Evolutionary conservation across 2,888 invertebrate genomes (phyloP).

Genomic region (Hoplodrina ambigua): DNA sequence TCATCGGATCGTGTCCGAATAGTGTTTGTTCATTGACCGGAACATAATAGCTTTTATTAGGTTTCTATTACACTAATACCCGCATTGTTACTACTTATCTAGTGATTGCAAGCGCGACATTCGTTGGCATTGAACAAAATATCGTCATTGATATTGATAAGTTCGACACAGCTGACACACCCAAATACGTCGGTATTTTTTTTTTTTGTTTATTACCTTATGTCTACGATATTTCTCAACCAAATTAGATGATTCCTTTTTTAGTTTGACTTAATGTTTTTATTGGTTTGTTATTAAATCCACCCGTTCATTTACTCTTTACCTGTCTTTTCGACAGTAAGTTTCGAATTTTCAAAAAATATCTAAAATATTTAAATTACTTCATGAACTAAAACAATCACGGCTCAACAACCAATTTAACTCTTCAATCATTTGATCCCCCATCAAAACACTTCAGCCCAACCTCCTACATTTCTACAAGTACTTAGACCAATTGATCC

Average conservation of each 20-base stretch:
- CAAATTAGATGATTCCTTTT: too few species aligned
- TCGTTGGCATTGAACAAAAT: not conserved
- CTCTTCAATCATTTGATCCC: slow-evolving; percentile 17
- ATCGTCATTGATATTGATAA: too few species aligned
- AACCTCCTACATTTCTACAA: slow-evolving; percentile 34
- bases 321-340: too few species aligned
- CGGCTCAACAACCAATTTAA: not conserved
- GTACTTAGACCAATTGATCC: slow-evolving; percentile 38
- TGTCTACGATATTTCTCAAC: too few species aligned
- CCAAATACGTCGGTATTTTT: not conserved
- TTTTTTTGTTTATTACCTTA: too few species aligned
- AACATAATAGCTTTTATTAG: slow-evolving; percentile 28
- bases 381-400: not conserved
- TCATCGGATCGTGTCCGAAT: slow-evolving; percentile 13
- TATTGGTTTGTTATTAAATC: too few species aligned
- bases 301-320: too few species aligned
- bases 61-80: slow-evolving; percentile 16
- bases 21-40: slow-evolving; percentile 32
- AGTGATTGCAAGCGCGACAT: not conserved
- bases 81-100: slow-evolving; percentile 6
- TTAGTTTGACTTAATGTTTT: too few species aligned
- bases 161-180: not conserved
- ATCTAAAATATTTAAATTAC: not conserved
- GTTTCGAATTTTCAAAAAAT: too few species aligned
- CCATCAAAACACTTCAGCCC: slow-evolving; percentile 32